Evolutionary conservation across 2,888 invertebrate species (phyloP).

Genomic region (Aelia acuminata): DNA sequence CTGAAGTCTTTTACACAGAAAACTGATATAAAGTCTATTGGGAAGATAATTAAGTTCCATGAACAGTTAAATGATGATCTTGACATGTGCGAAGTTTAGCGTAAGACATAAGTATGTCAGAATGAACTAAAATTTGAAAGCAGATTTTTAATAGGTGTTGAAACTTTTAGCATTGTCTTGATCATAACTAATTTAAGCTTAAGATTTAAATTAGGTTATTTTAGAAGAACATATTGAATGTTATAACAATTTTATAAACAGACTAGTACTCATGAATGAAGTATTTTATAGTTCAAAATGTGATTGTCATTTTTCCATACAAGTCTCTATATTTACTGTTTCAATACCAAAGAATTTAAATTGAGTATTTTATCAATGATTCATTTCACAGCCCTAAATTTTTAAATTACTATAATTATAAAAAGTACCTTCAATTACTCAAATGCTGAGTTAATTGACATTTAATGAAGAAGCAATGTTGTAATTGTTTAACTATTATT

Average conservation of each 20-base stretch:
- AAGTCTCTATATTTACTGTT: neutral
- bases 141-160: neutral
- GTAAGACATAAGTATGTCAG: neutral
- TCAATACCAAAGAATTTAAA: neutral
- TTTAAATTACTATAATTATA: neutral
- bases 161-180: neutral
- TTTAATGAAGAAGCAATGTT: neutral
- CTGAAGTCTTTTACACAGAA: constrained; percentile 72
- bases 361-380: neutral
- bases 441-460: neutral
- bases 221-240: neutral
- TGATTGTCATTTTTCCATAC: neutral
- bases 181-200: neutral
- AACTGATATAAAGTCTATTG: constrained; percentile 25
- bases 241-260: neutral
- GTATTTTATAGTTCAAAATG: neutral
- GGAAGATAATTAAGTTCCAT: neutral
- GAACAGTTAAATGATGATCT: neutral
- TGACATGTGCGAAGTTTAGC: neutral
- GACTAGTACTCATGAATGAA: neutral
- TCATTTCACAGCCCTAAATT: neutral
- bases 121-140: neutral
- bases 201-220: neutral
- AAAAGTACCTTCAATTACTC: neutral
- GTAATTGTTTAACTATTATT: neutral